Evolutionary conservation across 2,888 invertebrate species (phyloP).

Genomic region (Ganaspis brasiliensis): DNA sequence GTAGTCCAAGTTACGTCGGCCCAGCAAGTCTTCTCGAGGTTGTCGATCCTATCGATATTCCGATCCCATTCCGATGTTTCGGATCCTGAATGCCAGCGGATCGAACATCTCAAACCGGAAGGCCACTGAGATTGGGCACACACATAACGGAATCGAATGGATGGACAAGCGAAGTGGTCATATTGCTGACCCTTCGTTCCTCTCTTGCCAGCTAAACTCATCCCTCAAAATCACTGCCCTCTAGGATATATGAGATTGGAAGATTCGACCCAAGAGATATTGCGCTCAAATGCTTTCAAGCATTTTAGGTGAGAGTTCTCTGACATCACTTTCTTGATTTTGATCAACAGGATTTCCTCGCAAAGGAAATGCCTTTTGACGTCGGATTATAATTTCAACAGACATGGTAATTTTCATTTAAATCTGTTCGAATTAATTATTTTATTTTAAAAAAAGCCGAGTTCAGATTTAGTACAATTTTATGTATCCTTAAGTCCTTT

Average conservation of each 20-base stretch:
- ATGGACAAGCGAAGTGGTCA: slow-evolving; percentile 35
- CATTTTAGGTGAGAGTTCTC: slow-evolving; percentile 43
- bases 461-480: too few species aligned
- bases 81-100: slow-evolving; percentile 33
- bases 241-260: slow-evolving; percentile 47
- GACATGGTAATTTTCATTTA: too few species aligned
- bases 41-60: slow-evolving; percentile 21
- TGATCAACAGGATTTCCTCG: not conserved
- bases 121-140: slow-evolving; percentile 27
- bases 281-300: slow-evolving; percentile 44
- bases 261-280: slow-evolving; percentile 49
- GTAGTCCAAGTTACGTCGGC: slow-evolving; percentile 33
- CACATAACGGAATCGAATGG: slow-evolving; percentile 7
- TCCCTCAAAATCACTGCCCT: not conserved
- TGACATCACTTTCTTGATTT: slow-evolving; percentile 1
- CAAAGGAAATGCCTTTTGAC: not conserved
- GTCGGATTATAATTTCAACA: too few species aligned
- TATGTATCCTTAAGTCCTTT: too few species aligned
- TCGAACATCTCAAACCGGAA: slow-evolving; percentile 45
- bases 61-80: slow-evolving; percentile 5
- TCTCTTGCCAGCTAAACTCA: slow-evolving; percentile 23
- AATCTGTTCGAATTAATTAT: too few species aligned
- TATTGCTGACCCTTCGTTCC: slow-evolving; percentile 36
- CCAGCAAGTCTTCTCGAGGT: slow-evolving; percentile 13
- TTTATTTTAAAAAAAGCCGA: too few species aligned